Evolutionary conservation across 2,888 invertebrate genomes (phyloP).

Genomic region (Acanthosepion pharaonis): DNA sequence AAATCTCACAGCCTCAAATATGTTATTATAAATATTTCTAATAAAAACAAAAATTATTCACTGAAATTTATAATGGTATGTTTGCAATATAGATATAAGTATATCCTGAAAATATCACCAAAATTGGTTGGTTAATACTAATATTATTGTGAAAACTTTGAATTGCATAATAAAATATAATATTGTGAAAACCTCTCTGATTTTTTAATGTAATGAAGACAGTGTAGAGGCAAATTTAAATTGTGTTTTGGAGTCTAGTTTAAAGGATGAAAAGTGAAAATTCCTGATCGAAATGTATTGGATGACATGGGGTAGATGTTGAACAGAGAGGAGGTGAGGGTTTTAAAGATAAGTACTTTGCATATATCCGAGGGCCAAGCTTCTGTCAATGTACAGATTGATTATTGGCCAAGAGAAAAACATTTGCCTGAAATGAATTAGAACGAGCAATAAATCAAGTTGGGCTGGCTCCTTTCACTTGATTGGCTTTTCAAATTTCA

Average conservation of each 20-base stretch:
- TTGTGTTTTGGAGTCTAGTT: neutral
- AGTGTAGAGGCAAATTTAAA: neutral
- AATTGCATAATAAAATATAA: too few relatives aligned
- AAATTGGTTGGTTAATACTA: too few relatives aligned
- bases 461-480: neutral
- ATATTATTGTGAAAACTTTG: too few relatives aligned
- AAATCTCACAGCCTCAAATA: too few relatives aligned
- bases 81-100: too few relatives aligned
- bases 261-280: neutral
- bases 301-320: neutral
- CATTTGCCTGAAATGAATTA: constrained; percentile 22
- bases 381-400: neutral
- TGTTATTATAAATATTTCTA: too few relatives aligned
- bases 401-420: neutral
- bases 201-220: neutral
- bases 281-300: neutral
- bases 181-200: neutral
- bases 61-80: too few relatives aligned
- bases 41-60: too few relatives aligned
- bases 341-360: neutral
- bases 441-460: neutral
- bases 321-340: neutral
- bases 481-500: constrained; percentile 33
- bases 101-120: too few relatives aligned
- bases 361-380: neutral